Evolutionary conservation across 2,113 vertebrate genomes (phyloP).

Genomic region (Cinclus mexicanus): DNA sequence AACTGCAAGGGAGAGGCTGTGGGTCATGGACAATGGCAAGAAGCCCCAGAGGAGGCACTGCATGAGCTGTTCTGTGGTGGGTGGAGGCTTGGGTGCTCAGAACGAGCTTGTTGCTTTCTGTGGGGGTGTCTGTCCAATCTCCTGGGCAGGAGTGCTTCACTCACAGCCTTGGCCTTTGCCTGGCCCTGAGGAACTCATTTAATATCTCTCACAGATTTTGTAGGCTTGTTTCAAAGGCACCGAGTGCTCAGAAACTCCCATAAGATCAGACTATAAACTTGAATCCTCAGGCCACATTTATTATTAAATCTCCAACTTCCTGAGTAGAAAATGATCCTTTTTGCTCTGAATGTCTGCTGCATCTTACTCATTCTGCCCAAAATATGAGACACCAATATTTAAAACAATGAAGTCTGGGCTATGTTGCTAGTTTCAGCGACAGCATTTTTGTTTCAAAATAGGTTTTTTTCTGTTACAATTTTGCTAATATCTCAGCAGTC

Average conservation of each 20-base stretch:
- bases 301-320: not conserved
- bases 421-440: not conserved
- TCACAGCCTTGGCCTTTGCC: not conserved
- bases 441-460: not conserved
- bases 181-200: not conserved
- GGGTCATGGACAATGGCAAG: no score
- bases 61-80: accelerated
- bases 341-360: not conserved
- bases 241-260: not conserved
- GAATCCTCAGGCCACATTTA: not conserved
- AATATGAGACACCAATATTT: not conserved
- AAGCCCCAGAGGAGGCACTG: not conserved
- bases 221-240: not conserved
- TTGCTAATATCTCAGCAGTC: not conserved
- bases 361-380: not conserved
- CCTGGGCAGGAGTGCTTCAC: not conserved
- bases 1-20: not conserved
- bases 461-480: not conserved
- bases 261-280: not conserved
- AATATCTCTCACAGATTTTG: not conserved
- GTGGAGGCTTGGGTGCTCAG: not conserved
- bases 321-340: not conserved
- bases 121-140: not conserved
- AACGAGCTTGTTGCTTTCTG: not conserved
- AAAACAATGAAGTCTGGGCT: not conserved